These are phyloP conservation scores for Yponomeuta malinellus DNA, from an alignment of 2,888 invertebrate genomes.

Conservation along the genomic window DNA sequence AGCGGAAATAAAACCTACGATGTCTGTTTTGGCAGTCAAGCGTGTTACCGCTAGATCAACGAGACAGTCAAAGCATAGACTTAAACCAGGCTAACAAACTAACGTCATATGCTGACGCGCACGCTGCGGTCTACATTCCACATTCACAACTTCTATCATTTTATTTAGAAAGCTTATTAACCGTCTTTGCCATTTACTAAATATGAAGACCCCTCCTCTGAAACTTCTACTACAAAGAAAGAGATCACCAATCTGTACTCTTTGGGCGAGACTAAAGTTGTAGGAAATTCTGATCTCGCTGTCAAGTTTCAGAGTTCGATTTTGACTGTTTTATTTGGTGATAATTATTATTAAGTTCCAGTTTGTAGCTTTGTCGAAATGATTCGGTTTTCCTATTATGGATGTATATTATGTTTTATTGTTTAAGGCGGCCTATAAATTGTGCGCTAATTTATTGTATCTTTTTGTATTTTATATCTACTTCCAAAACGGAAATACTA, in stretches of 20 bases:
- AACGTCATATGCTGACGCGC: neutral
- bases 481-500: neutral
- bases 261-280: neutral
- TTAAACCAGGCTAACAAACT: neutral
- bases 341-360: neutral
- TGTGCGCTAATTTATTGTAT: neutral
- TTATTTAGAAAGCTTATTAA: neutral
- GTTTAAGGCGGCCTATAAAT: neutral
- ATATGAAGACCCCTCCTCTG: neutral
- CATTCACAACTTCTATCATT: neutral
- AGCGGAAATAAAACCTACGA: too few relatives aligned
- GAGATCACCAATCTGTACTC: neutral
- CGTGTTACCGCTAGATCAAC: too few relatives aligned
- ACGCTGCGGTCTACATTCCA: constrained; percentile 1
- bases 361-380: neutral
- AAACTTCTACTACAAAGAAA: neutral
- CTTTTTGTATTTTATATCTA: neutral
- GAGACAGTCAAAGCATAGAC: too few relatives aligned
- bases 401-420: neutral
- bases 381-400: neutral
- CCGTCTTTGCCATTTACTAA: neutral
- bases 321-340: neutral
- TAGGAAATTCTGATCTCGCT: neutral
- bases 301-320: neutral
- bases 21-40: too few relatives aligned